Evolutionary conservation across 2,797 vertebrate genomes (phyloP), one percentile per base, ranked within the genome.

Genomic region (Micrastur ruficollis): DNA sequence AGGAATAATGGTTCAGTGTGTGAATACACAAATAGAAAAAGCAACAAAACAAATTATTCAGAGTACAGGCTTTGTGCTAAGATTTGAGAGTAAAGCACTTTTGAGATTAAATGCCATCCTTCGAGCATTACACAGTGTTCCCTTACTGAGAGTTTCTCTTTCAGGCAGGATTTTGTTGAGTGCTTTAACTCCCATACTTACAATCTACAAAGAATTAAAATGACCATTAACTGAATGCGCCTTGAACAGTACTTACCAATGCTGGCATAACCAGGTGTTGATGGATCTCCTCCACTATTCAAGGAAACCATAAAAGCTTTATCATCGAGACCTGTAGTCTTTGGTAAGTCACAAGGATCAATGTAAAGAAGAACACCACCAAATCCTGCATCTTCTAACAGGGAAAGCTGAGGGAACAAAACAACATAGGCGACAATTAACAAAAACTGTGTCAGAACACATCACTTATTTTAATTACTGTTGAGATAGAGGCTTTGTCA

Each of bases 311-410:
- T 98, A 68, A 99, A 99, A 31, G 98, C 97, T 84, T 99, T 98
- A 25, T 98, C 96, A 80, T 93, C 96, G 52, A 95, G 79, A 68
- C 97, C 96, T 83, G 86, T 93, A 56, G 93, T 97, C 89, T 97
- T 97, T 73, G 98, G 98, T 63, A 98, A 95, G 53, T 99, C 99
- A 95, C 99, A 99, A 23, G 99, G 99, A 92, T 99, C 99, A 34
- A 98, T 44, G 47, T 99, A 99, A 14, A 99, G 97, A 70, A 99
- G 98, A 74, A 94, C 98, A 10, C 99, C 99, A 84, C 98, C 98
- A 95, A 99, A 99, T 26, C 99, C 99, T 89, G 98, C 97, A 38
- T 99, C 98, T 80, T 99, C 98, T 93, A 99, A 95, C 14, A 99
- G 97, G 40, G 98, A 99, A 78, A 99, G 98, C 99, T 99, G 97